Base-by-base conservation (phyloP, 2,888 invertebrate species). In the Drosophila leonis region DNA sequence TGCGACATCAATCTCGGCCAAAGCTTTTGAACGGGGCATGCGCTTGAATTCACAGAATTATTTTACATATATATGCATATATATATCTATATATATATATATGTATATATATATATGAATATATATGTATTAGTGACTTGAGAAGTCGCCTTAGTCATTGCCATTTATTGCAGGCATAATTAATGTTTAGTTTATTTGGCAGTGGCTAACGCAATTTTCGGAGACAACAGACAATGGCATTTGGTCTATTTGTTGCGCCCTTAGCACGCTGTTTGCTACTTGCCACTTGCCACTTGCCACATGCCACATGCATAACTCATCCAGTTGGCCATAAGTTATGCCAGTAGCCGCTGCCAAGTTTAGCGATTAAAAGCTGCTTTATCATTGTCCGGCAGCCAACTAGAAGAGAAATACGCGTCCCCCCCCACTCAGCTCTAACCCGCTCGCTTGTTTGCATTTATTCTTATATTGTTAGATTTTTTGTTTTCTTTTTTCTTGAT, bases 321-420 rank as follows among this genome's bases (percentile, higher is more conserved):
- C 57, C 65, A 78, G 63, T 70, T 75, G 78, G 81, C 83, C 80
- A 82, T 86, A 76, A 89, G 80, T 87, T 80, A 87, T 87, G 76
- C 65, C 63, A 54, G 60, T 35, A 65, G 51, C 63, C 70, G 81
- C 83, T 92, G 92, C 92, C 92, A 92, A 92, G 85, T 91, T 90
- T 89, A 79, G 90, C 90, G 90, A 92, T 92, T 92, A 92, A 92
- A 92, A 83, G 88, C 88, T 74, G 82, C 84, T 92, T 89, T 90
- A 88, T 92, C 92, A 92, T 88, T 91, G 91, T 91, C 90, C 66
- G 64, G 63, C 66, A 81, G 70, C 64, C 70, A 67, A 69, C 66
- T 74, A 78, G 79, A 78, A 78, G 51, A 70, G 51, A 65, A 70
- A 75, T 66, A 54, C 57, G 33, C 63, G n/a, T 24, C 31, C 15